phyloP scores from a whole-genome alignment of 2,797 vertebrate genomes.

The Microcaecilia unicolor region DNA sequence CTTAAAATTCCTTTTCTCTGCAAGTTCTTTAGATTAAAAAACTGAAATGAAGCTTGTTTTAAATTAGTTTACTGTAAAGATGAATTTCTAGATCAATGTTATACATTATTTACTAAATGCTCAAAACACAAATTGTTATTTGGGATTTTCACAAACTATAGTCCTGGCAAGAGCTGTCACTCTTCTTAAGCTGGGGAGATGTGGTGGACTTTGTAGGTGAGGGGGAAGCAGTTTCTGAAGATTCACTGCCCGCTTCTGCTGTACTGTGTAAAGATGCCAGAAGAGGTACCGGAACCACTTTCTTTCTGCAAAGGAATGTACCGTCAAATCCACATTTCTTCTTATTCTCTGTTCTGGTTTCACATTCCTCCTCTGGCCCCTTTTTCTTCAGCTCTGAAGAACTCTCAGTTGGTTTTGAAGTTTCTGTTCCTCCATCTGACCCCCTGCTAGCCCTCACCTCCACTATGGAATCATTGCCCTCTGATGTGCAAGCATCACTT shows the following conservation, averaged over 20 bases:
- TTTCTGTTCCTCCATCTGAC: slow-evolving; percentile 42
- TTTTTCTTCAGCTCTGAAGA: slow-evolving; percentile 63
- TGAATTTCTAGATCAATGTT: slow-evolving; percentile 3
- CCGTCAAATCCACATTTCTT: slow-evolving; percentile 81
- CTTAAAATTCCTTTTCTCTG: slow-evolving; percentile 1
- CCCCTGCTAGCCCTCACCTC: slow-evolving; percentile 51
- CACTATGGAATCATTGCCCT: slow-evolving; percentile 50
- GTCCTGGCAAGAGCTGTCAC: slow-evolving; percentile 67
- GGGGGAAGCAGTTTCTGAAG: slow-evolving; percentile 73
- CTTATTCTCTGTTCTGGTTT: slow-evolving; percentile 63
- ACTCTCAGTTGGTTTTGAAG: slow-evolving; percentile 52
- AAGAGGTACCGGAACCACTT: slow-evolving; percentile 63
- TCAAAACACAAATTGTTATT: background rate
- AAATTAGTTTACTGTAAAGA: slow-evolving; percentile 18
- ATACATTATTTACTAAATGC: background rate
- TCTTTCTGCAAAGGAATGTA: slow-evolving; percentile 79
- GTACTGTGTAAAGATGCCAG: slow-evolving; percentile 64
- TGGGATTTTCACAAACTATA: slow-evolving; percentile 48
- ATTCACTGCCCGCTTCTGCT: slow-evolving; percentile 69
- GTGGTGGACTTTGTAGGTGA: slow-evolving; percentile 82
- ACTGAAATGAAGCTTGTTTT: slow-evolving; percentile 6
- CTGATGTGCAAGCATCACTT: slow-evolving; percentile 23
- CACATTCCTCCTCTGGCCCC: slow-evolving; percentile 70
- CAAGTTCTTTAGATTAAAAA: slow-evolving; percentile 12
- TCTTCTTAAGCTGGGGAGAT: slow-evolving; percentile 81